Evolutionary conservation across 2,113 vertebrate species (phyloP).

Genomic region (Synchiropus splendidus): DNA sequence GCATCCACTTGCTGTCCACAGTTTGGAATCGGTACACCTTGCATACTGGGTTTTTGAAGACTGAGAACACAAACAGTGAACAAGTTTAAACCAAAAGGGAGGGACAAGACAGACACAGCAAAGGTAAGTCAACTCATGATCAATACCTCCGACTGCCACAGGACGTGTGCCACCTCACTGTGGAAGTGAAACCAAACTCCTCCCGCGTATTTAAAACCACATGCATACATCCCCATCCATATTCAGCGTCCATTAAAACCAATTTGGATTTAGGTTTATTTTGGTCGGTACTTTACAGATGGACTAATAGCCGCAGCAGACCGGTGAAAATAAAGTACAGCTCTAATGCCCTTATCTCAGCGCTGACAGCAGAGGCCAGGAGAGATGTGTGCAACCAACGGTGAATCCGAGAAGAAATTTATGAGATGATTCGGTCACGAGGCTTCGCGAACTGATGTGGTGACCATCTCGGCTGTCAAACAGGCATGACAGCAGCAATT

Average conservation of each 20-base stretch:
- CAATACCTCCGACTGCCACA: slow-evolving; percentile 51
- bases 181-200: slow-evolving; percentile 8
- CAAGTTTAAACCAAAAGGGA: slow-evolving; percentile 3
- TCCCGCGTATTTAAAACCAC: too few relatives aligned
- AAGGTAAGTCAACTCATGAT: slow-evolving; percentile 59
- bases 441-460: slow-evolving; percentile 24
- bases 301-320: slow-evolving; percentile 47
- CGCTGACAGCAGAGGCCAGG: slow-evolving; percentile 45
- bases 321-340: slow-evolving; percentile 34
- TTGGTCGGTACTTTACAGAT: slow-evolving; percentile 22
- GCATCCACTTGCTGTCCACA: slow-evolving; percentile 89
- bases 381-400: slow-evolving; percentile 37
- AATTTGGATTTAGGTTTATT: slow-evolving; percentile 25
- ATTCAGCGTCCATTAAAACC: slow-evolving; percentile 12
- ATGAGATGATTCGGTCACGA: slow-evolving; percentile 29
- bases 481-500: slow-evolving; percentile 16
- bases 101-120: slow-evolving; percentile 23
- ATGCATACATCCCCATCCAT: background rate
- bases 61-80: slow-evolving; percentile 51
- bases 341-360: slow-evolving; percentile 59
- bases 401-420: slow-evolving; percentile 33
- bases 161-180: slow-evolving; percentile 28
- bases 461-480: slow-evolving; percentile 27
- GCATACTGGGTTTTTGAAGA: slow-evolving; percentile 87
- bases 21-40: slow-evolving; percentile 95